Evolutionary conservation across 2,113 vertebrate genomes (phyloP).

Genomic region (Coreoperca whiteheadi): DNA sequence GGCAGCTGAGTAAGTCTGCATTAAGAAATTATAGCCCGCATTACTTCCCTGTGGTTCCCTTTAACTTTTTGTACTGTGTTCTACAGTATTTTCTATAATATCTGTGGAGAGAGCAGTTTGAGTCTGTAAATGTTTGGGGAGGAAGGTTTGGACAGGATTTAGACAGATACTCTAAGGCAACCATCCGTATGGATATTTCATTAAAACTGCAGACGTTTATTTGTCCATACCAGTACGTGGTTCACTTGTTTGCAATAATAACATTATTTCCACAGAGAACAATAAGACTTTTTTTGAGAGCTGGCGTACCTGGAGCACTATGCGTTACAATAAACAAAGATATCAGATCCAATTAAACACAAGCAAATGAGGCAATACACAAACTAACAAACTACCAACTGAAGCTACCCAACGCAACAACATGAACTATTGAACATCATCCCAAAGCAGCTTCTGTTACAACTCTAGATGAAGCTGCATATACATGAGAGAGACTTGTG

Average conservation of each 20-base stretch:
- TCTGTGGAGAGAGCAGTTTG: not conserved
- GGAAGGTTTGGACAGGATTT: not conserved
- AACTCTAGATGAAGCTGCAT: constrained; percentile 6
- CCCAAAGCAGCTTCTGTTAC: not conserved
- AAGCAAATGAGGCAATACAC: not conserved
- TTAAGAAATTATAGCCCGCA: not conserved
- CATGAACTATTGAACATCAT: constrained; percentile 14
- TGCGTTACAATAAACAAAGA: not conserved
- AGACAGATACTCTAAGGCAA: constrained; percentile 3
- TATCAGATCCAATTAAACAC: not conserved
- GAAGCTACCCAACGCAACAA: not conserved
- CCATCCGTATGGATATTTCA: constrained; percentile 7
- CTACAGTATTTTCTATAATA: not conserved
- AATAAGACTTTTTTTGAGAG: not conserved
- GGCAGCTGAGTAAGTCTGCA: not conserved
- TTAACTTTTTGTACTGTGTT: not conserved
- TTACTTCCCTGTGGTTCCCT: too few relatives aligned
- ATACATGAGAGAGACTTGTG: not conserved
- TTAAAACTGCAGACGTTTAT: constrained; percentile 16
- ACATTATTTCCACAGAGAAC: not conserved
- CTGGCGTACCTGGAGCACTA: not conserved
- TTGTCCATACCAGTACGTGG: not conserved
- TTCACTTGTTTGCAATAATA: constrained; percentile 15
- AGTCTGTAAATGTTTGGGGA: not conserved
- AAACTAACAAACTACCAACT: not conserved